Conservation (phyloP, 2,113 vertebrate genomes). For the Lagenorhynchus albirostris region DNA sequence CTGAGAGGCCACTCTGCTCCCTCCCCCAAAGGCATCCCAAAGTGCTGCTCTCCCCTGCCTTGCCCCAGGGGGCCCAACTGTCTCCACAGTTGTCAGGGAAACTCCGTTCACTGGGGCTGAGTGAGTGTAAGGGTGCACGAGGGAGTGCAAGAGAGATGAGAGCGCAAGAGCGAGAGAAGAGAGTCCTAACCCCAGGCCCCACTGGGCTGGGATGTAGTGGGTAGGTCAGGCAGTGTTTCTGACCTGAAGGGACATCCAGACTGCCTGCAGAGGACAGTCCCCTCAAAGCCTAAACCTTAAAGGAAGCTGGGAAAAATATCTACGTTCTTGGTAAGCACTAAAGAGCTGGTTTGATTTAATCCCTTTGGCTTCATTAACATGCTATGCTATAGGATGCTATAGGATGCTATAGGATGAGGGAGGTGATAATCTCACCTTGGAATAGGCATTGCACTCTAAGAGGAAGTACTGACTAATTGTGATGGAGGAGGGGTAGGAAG, state of each 20-base stretch:
- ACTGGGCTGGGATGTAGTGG: background rate
- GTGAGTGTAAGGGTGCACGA: too few relatives aligned
- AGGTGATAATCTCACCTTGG: background rate
- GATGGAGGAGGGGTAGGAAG: background rate
- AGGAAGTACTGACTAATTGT: background rate
- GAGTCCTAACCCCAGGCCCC: accelerated
- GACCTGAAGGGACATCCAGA: background rate
- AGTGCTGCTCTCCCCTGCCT: background rate
- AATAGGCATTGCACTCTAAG: background rate
- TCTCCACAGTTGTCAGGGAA: background rate
- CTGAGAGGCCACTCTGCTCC: background rate
- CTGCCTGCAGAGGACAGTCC: background rate
- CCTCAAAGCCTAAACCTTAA: background rate
- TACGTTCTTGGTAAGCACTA: background rate
- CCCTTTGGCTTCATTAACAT: background rate
- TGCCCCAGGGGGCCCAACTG: too few relatives aligned
- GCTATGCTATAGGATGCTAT: too few relatives aligned
- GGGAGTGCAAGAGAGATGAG: background rate
- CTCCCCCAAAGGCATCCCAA: background rate
- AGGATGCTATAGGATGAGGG: background rate
- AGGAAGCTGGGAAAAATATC: background rate
- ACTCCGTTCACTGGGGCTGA: background rate
- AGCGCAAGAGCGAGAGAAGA: background rate
- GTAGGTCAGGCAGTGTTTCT: background rate
- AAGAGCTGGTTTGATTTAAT: background rate